A percentile compares a stretch with the other conserved stretches of the same genome.
Conservation (phyloP, 2,888 invertebrate genomes). For the Tryphoninae sp. region DNA sequence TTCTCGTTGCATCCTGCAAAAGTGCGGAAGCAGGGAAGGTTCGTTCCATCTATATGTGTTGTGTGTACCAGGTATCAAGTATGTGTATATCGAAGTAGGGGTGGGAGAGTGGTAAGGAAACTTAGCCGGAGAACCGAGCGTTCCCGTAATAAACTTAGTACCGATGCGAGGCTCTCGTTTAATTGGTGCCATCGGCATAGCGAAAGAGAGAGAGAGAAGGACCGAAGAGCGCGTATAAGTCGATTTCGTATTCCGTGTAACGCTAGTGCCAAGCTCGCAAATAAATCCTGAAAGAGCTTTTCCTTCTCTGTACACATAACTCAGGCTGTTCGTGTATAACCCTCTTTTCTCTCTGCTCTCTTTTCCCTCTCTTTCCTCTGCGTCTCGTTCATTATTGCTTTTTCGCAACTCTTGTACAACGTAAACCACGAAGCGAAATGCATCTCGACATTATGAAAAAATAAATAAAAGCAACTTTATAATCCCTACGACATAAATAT, state of each 20-base stretch:
- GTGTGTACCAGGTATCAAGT: neutral
- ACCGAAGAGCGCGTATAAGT: neutral
- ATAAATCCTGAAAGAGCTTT: constrained; percentile 43
- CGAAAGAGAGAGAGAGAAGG: constrained; percentile 4
- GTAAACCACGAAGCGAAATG: neutral
- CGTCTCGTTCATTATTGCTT: neutral
- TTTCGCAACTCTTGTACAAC: neutral
- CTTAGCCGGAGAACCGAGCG: constrained; percentile 24
- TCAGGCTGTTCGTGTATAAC: neutral
- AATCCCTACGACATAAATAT: no score
- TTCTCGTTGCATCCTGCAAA: constrained; percentile 31
- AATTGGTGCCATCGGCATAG: constrained; percentile 46
- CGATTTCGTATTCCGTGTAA: constrained; percentile 56
- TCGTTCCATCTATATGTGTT: neutral
- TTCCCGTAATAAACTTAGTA: constrained; percentile 52
- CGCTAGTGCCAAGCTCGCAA: constrained; percentile 22
- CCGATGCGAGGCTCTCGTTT: constrained; percentile 37
- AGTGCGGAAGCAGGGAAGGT: constrained; percentile 1
- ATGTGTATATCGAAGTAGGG: constrained; percentile 9
- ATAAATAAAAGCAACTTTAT: neutral
- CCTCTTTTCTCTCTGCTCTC: neutral
- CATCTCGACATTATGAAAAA: neutral
- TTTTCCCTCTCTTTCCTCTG: neutral
- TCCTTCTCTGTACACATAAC: neutral
- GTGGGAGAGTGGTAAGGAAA: constrained; percentile 1